These are phyloP conservation scores for Zaprionus kolodkinae DNA, from an alignment of 1,140 invertebrate species.

Conservation along the genomic window DNA sequence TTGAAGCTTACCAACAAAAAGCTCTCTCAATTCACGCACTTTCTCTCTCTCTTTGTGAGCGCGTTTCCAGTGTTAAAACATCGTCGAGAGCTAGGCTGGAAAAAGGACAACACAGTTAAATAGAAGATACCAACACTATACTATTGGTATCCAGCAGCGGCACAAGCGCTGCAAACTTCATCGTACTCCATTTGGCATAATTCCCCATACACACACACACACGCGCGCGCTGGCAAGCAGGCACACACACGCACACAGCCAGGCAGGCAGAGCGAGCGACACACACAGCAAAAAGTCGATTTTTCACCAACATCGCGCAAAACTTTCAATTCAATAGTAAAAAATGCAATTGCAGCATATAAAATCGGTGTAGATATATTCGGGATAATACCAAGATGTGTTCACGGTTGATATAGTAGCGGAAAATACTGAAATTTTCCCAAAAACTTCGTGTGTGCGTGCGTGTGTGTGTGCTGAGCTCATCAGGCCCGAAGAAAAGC, in stretches of 20 bases:
- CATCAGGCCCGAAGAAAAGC: constrained; percentile 54
- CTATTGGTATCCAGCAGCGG: constrained; percentile 74
- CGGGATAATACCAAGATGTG: constrained; percentile 36
- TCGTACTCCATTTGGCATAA: constrained; percentile 68
- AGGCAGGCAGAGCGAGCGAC: constrained; percentile 22
- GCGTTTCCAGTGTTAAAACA: constrained; percentile 75
- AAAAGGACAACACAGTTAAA: constrained; percentile 71
- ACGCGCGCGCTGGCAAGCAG: constrained; percentile 7
- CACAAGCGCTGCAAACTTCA: constrained; percentile 50
- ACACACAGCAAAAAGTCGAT: constrained; percentile 70
- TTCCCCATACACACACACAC: constrained; percentile 56
- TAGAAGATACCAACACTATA: constrained; percentile 80
- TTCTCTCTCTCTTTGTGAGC: constrained; percentile 10
- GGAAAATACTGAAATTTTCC: not conserved
- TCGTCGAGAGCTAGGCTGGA: constrained; percentile 74
- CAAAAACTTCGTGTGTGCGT: constrained; percentile 7
- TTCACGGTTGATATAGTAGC: constrained; percentile 21
- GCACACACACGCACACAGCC: constrained; percentile 24
- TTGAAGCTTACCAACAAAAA: not conserved
- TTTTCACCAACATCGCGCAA: constrained; percentile 76
- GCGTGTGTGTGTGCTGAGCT: constrained; percentile 62
- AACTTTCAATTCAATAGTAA: constrained; percentile 63
- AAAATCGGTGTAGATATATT: constrained; percentile 18
- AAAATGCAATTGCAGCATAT: constrained; percentile 43
- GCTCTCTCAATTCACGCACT: constrained; percentile 9